Evolutionary conservation across 2,797 vertebrate species (phyloP), one percentile per base, ranked within the genome.

Genomic region (Karalla daura): DNA sequence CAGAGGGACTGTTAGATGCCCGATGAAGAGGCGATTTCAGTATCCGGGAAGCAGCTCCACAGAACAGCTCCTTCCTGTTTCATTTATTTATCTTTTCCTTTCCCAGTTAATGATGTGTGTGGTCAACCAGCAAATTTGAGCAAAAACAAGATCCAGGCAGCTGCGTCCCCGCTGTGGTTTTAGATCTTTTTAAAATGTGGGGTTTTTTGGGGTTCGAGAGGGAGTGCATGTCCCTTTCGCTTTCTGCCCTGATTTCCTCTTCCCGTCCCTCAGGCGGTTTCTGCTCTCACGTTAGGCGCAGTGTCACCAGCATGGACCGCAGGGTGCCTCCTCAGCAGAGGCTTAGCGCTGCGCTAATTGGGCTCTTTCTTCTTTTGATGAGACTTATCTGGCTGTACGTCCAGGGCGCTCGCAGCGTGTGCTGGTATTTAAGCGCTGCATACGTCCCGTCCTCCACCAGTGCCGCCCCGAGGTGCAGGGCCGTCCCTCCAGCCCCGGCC

Each of bases 391-490:
- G 8, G 40, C 12, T 78, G 70, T 30, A 35, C 9, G 61, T 78
- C 54, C 33, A 47, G 28, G 18, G 23, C 50, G 64, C 68, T 76
- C 70, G 41, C 78, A 80, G 83, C 72, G 43, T 65, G 53, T 41
- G 69, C 30, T 86, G 81, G 60, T 52, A 79, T 86, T 85, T 76
- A 74, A 75, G 71, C 27, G 11, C 21, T 44, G 10, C 47, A 17
- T 35, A n/a, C 41, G 23, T 51, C 20, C 30, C 30, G 2, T 41
- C 24, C 27, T 35, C 37, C 15, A 5, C 36, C 18, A 5, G 45
- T 36, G 58, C 37, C 24, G 5, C 44, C 45, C 50, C 0, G 7
- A 32, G 50, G 30, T 73, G 45, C 27, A 50, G 30, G 25, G 33
- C 69, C 28, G 36, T 24, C 18, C 23, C 30, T 17, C 1, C 44